phyloP scores from a whole-genome alignment of 2,113 vertebrate genomes.

The Menura novaehollandiae region DNA sequence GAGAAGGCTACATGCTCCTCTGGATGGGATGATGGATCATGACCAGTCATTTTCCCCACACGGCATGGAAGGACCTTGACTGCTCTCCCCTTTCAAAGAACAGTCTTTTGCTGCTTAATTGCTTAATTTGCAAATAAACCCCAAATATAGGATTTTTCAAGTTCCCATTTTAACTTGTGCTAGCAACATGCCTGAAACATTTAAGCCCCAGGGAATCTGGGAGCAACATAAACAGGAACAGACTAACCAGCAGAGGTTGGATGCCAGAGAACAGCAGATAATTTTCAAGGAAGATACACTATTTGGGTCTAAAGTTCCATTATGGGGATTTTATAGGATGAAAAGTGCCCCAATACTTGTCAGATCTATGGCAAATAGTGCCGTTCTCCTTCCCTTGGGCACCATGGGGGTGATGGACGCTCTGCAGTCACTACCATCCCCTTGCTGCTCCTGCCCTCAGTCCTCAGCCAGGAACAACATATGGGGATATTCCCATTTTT shows the following conservation, averaged over 20 bases:
- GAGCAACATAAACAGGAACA: neutral
- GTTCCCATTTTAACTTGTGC: neutral
- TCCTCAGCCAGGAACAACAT: neutral
- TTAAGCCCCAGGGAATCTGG: neutral
- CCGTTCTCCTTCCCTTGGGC: neutral
- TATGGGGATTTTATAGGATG: neutral
- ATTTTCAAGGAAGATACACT: neutral
- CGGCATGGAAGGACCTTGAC: rapidly evolving
- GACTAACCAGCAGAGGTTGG: neutral
- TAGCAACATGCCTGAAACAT: neutral
- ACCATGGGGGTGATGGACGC: neutral
- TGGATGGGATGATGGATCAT: neutral
- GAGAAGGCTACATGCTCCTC: neutral
- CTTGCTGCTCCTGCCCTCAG: neutral
- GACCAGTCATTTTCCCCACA: neutral
- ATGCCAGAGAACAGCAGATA: neutral
- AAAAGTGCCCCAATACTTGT: neutral
- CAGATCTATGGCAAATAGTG: neutral
- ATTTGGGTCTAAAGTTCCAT: neutral
- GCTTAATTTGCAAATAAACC: neutral
- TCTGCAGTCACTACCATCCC: neutral
- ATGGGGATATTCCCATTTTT: neutral
- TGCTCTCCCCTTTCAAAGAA: neutral
- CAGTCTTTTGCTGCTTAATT: neutral
- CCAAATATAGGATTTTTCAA: neutral